phyloP scores from a whole-genome alignment of 2,113 vertebrate species.

The Misgurnus mizolepis region DNA sequence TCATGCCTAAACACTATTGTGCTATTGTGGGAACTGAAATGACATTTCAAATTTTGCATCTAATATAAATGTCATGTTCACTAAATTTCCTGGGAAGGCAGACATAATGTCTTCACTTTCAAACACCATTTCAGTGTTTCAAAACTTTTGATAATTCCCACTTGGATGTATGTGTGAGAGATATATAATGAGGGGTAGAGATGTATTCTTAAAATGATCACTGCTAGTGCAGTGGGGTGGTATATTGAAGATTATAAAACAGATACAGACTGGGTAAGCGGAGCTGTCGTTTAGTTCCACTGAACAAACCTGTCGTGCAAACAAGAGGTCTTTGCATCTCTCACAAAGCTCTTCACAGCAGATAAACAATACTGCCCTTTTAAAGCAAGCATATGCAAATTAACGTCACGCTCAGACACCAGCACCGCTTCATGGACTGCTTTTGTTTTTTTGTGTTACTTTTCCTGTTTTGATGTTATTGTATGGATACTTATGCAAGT shows the following conservation, averaged over 20 bases:
- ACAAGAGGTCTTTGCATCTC: slow-evolving; percentile 25
- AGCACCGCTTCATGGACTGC: slow-evolving; percentile 1
- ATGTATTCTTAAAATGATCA: too few relatives aligned
- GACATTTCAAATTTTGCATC: too few relatives aligned
- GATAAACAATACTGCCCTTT: slow-evolving; percentile 26
- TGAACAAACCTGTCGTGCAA: slow-evolving; percentile 25
- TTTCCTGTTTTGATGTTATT: background rate
- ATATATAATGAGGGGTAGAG: too few relatives aligned
- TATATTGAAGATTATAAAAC: too few relatives aligned
- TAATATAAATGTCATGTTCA: background rate
- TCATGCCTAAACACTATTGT: background rate
- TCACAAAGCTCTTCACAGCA: slow-evolving; percentile 13
- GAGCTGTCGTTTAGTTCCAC: background rate
- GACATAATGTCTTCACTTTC: background rate
- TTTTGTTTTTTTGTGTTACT: background rate
- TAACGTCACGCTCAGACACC: background rate
- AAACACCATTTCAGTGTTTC: too few relatives aligned
- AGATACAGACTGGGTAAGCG: too few relatives aligned
- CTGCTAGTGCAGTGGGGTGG: too few relatives aligned
- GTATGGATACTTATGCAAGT: background rate
- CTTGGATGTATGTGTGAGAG: too few relatives aligned
- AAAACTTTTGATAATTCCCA: too few relatives aligned
- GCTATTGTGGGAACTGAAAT: background rate
- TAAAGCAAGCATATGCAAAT: slow-evolving; percentile 33
- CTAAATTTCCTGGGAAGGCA: background rate